These are phyloP conservation scores for Chaetogeoica ovagalla DNA, from an alignment of 2,888 invertebrate species.

Conservation along the genomic window DNA sequence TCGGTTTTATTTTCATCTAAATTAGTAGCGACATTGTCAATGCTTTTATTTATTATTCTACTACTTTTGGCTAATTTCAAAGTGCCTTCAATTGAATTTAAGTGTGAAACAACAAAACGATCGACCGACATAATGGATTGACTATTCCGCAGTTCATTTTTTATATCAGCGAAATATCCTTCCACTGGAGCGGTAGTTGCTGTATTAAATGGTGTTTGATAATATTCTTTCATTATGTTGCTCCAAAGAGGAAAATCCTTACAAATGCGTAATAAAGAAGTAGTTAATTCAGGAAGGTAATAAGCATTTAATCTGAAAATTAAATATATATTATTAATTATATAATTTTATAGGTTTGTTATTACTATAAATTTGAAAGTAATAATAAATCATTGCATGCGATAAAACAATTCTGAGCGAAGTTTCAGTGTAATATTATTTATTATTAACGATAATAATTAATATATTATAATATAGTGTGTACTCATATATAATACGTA, in stretches of 20 bases:
- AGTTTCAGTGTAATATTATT: no score
- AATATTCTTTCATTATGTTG: background rate
- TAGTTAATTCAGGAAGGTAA: background rate
- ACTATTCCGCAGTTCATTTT: background rate
- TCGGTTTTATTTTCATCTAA: no score
- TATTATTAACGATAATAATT: no score
- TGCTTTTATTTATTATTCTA: background rate
- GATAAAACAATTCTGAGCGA: no score
- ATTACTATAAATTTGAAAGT: no score
- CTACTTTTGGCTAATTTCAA: background rate
- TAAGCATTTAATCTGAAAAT: constrained; percentile 16
- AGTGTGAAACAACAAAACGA: background rate
- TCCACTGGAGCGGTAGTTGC: constrained; percentile 14
- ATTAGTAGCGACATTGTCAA: no score
- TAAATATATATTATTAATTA: background rate
- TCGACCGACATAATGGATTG: background rate
- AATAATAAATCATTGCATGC: no score
- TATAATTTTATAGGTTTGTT: no score
- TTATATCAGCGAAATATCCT: constrained; percentile 7
- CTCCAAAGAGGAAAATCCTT: constrained; percentile 14
- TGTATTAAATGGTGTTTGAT: background rate
- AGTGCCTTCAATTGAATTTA: background rate
- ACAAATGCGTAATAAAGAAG: background rate
- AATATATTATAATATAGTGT: no score
- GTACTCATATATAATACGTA: no score